Evolutionary conservation across 1,140 invertebrate genomes (phyloP).

Genomic region (Cydia amplana): DNA sequence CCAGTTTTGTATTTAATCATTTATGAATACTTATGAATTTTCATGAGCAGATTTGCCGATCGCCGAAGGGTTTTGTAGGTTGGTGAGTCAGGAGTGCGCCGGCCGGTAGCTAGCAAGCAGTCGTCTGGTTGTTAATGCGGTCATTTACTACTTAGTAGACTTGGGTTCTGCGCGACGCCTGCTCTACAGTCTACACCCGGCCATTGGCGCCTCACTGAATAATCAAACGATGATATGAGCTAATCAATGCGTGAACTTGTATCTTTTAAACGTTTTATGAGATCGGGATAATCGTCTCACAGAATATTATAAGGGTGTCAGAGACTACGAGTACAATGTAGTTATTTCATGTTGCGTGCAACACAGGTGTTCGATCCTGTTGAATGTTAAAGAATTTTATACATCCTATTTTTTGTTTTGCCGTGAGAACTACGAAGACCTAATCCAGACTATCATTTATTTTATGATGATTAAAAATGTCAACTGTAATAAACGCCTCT

Average conservation of each 20-base stretch:
- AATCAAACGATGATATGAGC: constrained; percentile 61
- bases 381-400: not conserved
- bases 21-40: constrained; percentile 45
- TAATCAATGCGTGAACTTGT: constrained; percentile 54
- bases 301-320: constrained; percentile 2
- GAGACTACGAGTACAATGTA: not conserved
- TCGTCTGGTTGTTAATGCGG: constrained; percentile 45
- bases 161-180: constrained; percentile 44
- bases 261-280: constrained; percentile 48
- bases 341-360: constrained; percentile 1
- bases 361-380: not conserved
- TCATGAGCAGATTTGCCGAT: constrained; percentile 50
- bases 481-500: not conserved
- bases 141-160: constrained; percentile 51
- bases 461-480: not conserved
- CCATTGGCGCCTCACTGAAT: constrained; percentile 69
- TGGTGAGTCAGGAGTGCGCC: constrained; percentile 50
- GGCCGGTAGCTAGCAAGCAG: constrained; percentile 41
- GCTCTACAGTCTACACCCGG: constrained; percentile 52
- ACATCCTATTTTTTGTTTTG: not conserved
- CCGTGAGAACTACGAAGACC: constrained; percentile 9
- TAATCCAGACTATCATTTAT: not conserved
- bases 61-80: constrained; percentile 64
- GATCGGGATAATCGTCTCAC: not conserved
- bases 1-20: constrained; percentile 15